Conservation (phyloP, 2,797 vertebrate species). For the Coregonus sp. region DNA sequence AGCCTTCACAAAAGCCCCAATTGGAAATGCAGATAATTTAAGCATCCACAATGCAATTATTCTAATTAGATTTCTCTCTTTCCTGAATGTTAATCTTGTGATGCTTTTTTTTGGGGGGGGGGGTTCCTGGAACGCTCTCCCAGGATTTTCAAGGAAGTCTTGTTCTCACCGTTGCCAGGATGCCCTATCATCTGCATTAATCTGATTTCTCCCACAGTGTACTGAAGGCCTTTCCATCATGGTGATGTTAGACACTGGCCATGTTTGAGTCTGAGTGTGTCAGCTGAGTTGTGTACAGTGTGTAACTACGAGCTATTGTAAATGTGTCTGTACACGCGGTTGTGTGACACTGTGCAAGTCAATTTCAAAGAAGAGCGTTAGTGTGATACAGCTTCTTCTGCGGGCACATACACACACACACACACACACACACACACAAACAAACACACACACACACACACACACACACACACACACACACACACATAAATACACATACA, state of each 20-base stretch:
- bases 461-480: no score
- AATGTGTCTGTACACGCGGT: neutral
- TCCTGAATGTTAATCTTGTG: conserved; percentile 34
- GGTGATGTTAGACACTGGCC: no score
- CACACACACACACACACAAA: no score
- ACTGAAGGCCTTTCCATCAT: neutral
- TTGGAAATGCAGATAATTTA: conserved; percentile 43
- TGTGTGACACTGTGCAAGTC: neutral
- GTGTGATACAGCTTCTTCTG: neutral
- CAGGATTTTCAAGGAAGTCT: conserved; percentile 9
- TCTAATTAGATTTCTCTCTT: conserved; percentile 38
- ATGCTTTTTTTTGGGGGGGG: neutral
- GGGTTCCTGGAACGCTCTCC: neutral
- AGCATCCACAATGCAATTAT: conserved; percentile 56
- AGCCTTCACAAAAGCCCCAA: conserved; percentile 50
- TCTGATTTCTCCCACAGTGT: neutral
- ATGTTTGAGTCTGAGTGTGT: neutral
- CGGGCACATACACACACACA: conserved; percentile 5
- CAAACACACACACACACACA: no score
- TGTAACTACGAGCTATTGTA: neutral
- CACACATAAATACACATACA: no score
- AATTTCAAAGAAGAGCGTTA: neutral
- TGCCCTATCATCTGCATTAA: conserved; percentile 2
- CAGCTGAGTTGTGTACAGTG: neutral
- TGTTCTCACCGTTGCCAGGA: conserved; percentile 3